Percentiles rank a stretch among this genome's conserved stretches.
Evolutionary conservation across 2,888 invertebrate species (phyloP).

Genomic region (Aleiodes testaceus): DNA sequence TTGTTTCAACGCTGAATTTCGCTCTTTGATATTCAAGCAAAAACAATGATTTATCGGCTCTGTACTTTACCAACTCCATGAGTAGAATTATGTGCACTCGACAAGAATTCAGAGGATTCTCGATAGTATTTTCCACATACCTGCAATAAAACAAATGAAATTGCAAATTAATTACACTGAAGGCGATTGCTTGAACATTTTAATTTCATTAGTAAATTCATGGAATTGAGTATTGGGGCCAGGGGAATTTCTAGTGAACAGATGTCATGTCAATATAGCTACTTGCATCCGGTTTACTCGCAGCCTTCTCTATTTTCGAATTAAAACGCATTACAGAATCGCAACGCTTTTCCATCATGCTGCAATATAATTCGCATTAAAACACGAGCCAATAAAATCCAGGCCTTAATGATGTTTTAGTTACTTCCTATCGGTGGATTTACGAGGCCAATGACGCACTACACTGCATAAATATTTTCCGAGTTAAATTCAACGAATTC

Average conservation of each 20-base stretch:
- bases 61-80: slow-evolving; percentile 26
- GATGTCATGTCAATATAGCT: slow-evolving; percentile 16
- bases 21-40: slow-evolving; percentile 14
- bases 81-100: slow-evolving; percentile 3
- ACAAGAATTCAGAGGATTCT: background rate
- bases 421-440: slow-evolving; percentile 7
- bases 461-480: background rate
- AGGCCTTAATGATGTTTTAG: slow-evolving; percentile 23
- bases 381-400: slow-evolving; percentile 16
- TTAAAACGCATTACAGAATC: slow-evolving; percentile 10
- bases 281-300: slow-evolving; percentile 18
- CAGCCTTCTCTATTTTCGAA: slow-evolving; percentile 14
- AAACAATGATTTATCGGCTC: slow-evolving; percentile 13
- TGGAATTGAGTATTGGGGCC: slow-evolving; percentile 1
- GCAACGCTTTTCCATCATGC: slow-evolving; percentile 3
- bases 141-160: slow-evolving; percentile 9
- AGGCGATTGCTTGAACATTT: slow-evolving; percentile 7
- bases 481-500: background rate
- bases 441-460: slow-evolving; percentile 11
- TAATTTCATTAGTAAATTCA: slow-evolving; percentile 7
- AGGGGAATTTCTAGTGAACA: slow-evolving; percentile 11
- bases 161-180: background rate
- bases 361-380: slow-evolving; percentile 22
- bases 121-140: background rate
- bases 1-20: background rate